Percentiles rank a stretch among this genome's conserved stretches.
Evolutionary conservation across 2,797 vertebrate species (phyloP).

Genomic region (Phyllotis vaccarum): DNA sequence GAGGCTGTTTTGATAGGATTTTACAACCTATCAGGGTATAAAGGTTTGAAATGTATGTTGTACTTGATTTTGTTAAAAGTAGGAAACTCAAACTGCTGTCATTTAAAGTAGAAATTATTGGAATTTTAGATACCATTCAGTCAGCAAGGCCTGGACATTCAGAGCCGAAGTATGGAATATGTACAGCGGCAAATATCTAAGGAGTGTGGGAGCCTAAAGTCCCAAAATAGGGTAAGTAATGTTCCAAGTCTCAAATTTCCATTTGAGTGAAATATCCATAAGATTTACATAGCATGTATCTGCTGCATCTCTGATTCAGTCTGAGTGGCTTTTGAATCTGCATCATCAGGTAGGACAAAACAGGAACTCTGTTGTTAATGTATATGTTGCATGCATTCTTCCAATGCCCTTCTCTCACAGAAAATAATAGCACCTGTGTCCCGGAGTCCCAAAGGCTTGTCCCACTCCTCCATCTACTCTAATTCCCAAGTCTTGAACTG

Average conservation of each 20-base stretch:
- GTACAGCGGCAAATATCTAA: constrained; percentile 78
- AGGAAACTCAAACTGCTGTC: constrained; percentile 55
- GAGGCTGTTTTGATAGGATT: not conserved
- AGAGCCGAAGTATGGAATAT: constrained; percentile 79
- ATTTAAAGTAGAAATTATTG: constrained; percentile 67
- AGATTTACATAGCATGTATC: not conserved
- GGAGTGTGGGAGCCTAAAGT: constrained; percentile 80
- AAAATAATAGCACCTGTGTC: not conserved
- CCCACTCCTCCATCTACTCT: not conserved
- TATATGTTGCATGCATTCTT: not conserved
- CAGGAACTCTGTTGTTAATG: not conserved
- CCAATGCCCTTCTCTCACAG: not conserved
- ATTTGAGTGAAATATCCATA: constrained; percentile 14
- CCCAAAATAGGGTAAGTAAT: constrained; percentile 80
- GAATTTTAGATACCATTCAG: constrained; percentile 79
- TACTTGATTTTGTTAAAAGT: constrained; percentile 46
- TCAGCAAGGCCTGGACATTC: constrained; percentile 79
- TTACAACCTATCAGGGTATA: not conserved
- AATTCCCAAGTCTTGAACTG: not conserved
- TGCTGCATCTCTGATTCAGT: not conserved
- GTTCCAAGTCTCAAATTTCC: not conserved
- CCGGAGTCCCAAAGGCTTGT: not conserved
- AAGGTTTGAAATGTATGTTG: constrained; percentile 33
- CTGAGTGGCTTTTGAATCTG: constrained; percentile 18
- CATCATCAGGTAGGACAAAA: not conserved